Percentiles rank a stretch among this genome's conserved stretches.
Conservation (phyloP, 2,113 vertebrate species). For the Maccullochella peelii region DNA sequence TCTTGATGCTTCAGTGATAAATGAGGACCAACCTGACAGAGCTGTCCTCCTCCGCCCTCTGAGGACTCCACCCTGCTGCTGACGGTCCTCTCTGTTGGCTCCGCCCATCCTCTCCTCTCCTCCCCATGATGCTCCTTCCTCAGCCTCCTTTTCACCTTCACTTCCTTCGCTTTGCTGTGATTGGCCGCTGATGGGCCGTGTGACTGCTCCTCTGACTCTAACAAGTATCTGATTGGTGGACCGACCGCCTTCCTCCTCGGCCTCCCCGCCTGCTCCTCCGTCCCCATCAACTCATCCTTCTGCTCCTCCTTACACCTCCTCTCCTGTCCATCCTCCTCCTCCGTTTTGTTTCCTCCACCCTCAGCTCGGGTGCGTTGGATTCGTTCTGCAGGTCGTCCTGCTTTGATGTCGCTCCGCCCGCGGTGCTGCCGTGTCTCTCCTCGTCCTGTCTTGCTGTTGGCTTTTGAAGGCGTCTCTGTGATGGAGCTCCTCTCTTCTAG, state of each 20-base stretch:
- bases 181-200: background rate
- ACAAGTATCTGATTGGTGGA: constrained; percentile 35
- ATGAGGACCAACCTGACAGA: constrained; percentile 20
- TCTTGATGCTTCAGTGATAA: too few relatives aligned
- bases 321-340: too few relatives aligned
- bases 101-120: background rate
- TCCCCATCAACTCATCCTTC: background rate
- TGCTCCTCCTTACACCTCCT: background rate
- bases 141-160: background rate
- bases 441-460: background rate
- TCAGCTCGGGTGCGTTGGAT: background rate
- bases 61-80: background rate
- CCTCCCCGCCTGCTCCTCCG: background rate
- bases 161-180: constrained; percentile 4
- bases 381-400: background rate
- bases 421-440: background rate
- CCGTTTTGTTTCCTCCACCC: background rate
- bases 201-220: constrained; percentile 16
- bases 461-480: background rate
- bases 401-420: background rate
- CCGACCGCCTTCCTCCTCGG: constrained; percentile 11
- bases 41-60: background rate
- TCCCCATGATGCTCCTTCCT: too few relatives aligned
- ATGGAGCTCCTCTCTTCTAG: background rate
- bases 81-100: background rate